Evolutionary conservation across 2,888 invertebrate species (phyloP).

Genomic region (Pandemis cinnamomeana): DNA sequence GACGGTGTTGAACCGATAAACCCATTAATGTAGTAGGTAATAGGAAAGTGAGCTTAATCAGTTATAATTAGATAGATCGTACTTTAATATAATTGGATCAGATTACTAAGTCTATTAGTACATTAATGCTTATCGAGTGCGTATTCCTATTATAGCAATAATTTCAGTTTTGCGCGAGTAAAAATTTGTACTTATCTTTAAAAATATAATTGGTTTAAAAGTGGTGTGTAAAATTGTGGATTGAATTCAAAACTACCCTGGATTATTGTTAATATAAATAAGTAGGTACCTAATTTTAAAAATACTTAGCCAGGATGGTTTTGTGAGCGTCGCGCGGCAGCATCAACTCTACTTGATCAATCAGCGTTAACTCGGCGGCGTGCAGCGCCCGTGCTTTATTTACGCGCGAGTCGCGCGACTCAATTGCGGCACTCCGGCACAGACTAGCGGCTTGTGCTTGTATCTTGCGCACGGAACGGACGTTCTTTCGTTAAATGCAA

Average conservation of each 20-base stretch:
- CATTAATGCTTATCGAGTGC: not conserved
- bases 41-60: not conserved
- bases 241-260: too few species aligned
- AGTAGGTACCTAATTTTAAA: not conserved
- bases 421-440: slow-evolving; percentile 13
- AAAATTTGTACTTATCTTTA: too few species aligned
- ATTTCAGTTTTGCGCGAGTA: too few species aligned
- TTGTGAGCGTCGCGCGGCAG: slow-evolving; percentile 31
- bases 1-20: slow-evolving; percentile 10
- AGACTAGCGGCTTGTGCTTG: not conserved
- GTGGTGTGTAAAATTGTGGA: too few species aligned
- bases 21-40: not conserved
- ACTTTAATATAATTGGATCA: not conserved
- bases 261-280: too few species aligned
- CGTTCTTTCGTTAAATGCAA: too few species aligned
- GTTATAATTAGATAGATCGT: not conserved
- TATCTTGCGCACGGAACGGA: too few species aligned
- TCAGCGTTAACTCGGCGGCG: slow-evolving; percentile 34
- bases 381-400: slow-evolving; percentile 37
- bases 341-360: slow-evolving; percentile 25
- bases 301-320: not conserved
- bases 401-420: slow-evolving; percentile 31
- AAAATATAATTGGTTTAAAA: too few species aligned
- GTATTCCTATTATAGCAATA: too few species aligned
- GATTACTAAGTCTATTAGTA: not conserved